Base-by-base conservation (phyloP, 2,797 vertebrate genomes). In the Spatula clypeata region DNA sequence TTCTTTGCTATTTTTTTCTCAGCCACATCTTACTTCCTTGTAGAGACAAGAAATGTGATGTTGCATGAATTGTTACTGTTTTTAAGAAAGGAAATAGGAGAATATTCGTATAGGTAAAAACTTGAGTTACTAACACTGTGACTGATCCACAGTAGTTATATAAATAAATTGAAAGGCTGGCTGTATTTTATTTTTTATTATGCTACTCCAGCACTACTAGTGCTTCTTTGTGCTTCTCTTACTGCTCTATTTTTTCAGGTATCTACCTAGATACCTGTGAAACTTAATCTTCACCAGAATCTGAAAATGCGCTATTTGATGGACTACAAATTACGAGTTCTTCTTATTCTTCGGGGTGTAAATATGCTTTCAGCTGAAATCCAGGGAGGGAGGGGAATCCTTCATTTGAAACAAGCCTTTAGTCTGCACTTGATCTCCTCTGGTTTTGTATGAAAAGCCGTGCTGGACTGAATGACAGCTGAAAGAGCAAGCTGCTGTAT, bases 381-480 rank as follows among this genome's bases (percentile, higher is more conserved):
- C 60, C 32, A 53, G 26, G 27, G 14, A 76, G 24, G 19, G 42
- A 44, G 38, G 18, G 19, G 26, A 82, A 71, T 83, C 40, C 29
- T 94, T 90, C 54, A 65, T 88, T 88, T 90, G 51, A 88, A 94
- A 74, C 54, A 86, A 83, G 71, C 55, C 93, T 93, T 95, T 96
- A 86, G 65, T 70, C 66, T 96, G 79, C 34, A 69, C 54, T 92
- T 92, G 89, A 80, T 95, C 80, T 85, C 82, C 79, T 88, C 91
- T 92, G 85, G 62, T 94, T 88, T 93, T 94, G 45, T 93, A 79
- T 95, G 91, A 95, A 93, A 95, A 97, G 75, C 79, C 36, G 57
- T 87, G 74, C 3, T 83, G 89, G 49, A 32, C 83, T 96, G 91
- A 97, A 82, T 93, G 96, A 91, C 85, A 94, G 83, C 86, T 96